Conservation (phyloP, 1,140 invertebrate species). For the Neotoxoptera formosana region DNA sequence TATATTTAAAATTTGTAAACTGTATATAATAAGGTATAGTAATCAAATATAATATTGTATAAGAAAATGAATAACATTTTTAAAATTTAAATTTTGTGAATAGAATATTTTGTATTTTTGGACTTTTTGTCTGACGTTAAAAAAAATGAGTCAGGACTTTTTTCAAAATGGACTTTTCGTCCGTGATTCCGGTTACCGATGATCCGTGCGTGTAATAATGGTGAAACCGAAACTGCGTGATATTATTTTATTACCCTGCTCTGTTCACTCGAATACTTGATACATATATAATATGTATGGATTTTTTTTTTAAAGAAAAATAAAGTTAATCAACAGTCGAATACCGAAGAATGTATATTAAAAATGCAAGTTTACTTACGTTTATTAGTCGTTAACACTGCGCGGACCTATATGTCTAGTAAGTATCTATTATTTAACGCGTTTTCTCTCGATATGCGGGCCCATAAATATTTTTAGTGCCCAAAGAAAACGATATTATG, state of each 20-base stretch:
- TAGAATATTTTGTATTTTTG: no score
- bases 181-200: no score
- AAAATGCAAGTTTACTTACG: background rate
- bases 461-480: background rate
- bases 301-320: background rate
- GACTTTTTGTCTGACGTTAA: no score
- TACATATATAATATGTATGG: no score
- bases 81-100: no score
- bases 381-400: background rate
- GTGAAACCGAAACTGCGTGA: background rate
- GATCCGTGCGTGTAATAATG: background rate
- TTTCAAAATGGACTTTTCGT: no score
- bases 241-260: background rate
- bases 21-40: no score
- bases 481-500: background rate
- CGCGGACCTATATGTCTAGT: background rate
- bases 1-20: no score
- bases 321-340: background rate
- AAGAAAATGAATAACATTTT: no score
- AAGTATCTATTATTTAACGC: background rate
- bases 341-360: background rate
- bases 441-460: background rate
- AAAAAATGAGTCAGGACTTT: no score
- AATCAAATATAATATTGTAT: no score
- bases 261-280: background rate